These are phyloP conservation scores for Lissonota sp. DNA, from an alignment of 2,888 invertebrate species.

Conservation along the genomic window DNA sequence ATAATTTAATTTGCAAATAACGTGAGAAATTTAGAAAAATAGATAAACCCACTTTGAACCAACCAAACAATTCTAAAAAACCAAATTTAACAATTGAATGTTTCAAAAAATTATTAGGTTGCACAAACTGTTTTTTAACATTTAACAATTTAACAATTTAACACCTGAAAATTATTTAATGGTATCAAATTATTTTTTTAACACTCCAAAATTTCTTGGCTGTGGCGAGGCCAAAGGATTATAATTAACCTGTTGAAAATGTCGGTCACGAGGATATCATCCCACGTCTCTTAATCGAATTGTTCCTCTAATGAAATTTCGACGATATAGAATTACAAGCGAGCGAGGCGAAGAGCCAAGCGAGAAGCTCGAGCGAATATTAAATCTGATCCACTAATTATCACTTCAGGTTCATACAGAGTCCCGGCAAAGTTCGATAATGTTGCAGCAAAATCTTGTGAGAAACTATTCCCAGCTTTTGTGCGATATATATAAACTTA, in stretches of 20 bases:
- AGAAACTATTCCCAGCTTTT: constrained; percentile 39
- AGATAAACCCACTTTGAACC: too few relatives aligned
- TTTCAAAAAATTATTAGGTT: too few relatives aligned
- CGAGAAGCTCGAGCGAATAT: constrained; percentile 31
- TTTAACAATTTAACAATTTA: too few relatives aligned
- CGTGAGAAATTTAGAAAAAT: too few relatives aligned
- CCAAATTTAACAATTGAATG: too few relatives aligned
- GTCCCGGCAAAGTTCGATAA: constrained; percentile 29
- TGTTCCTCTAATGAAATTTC: constrained; percentile 44
- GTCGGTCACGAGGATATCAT: constrained; percentile 47
- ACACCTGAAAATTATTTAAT: too few relatives aligned
- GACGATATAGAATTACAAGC: constrained; percentile 24
- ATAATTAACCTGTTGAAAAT: constrained; percentile 39
- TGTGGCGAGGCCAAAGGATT: neutral
- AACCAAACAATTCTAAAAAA: too few relatives aligned
- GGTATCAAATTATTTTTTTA: too few relatives aligned
- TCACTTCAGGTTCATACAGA: constrained; percentile 19
- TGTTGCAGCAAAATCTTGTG: constrained; percentile 20
- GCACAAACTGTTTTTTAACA: too few relatives aligned
- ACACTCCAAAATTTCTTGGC: neutral
- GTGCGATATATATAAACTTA: neutral
- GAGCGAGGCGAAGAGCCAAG: neutral
- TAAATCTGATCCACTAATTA: constrained; percentile 53
- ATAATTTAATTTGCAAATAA: too few relatives aligned
- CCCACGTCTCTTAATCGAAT: constrained; percentile 35